phyloP scores from a whole-genome alignment of 2,888 invertebrate genomes.

The Brachypalpus laphriformis region DNA sequence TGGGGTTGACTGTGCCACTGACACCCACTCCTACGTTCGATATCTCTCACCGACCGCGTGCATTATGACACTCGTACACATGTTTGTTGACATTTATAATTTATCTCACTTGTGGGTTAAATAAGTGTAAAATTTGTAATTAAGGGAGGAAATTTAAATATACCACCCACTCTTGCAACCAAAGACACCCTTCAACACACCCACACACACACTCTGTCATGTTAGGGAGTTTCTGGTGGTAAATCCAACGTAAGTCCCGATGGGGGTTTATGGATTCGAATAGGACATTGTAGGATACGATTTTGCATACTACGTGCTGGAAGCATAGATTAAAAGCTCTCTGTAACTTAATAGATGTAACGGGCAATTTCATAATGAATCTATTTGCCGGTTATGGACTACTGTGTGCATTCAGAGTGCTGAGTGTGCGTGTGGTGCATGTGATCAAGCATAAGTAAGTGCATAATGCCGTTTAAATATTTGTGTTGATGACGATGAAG shows the following conservation, averaged over 20 bases:
- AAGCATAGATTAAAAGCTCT: conserved; percentile 69
- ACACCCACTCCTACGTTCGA: conserved; percentile 13
- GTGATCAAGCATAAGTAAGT: conserved; percentile 54
- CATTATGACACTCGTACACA: conserved; percentile 67
- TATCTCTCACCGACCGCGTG: conserved; percentile 34
- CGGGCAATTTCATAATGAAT: conserved; percentile 71
- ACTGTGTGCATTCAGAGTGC: background rate
- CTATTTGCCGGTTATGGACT: conserved; percentile 52
- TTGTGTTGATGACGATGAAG: conserved; percentile 46
- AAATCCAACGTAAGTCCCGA: conserved; percentile 38
- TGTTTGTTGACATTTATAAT: conserved; percentile 73
- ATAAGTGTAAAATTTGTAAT: conserved; percentile 70
- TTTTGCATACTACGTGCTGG: conserved; percentile 58
- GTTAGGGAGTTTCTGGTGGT: conserved; percentile 20
- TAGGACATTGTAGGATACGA: conserved; percentile 50
- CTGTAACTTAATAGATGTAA: conserved; percentile 68
- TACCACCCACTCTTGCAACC: conserved; percentile 7
- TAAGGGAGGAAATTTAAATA: conserved; percentile 54
- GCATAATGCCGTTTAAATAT: conserved; percentile 60
- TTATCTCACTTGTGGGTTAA: conserved; percentile 68
- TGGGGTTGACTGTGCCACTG: background rate
- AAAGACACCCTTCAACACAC: conserved; percentile 17
- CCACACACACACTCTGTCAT: background rate
- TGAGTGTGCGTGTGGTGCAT: background rate
- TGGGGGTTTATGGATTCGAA: conserved; percentile 49